Evolutionary conservation across 2,888 invertebrate genomes (phyloP).

Genomic region (Argyresthia goedartella): DNA sequence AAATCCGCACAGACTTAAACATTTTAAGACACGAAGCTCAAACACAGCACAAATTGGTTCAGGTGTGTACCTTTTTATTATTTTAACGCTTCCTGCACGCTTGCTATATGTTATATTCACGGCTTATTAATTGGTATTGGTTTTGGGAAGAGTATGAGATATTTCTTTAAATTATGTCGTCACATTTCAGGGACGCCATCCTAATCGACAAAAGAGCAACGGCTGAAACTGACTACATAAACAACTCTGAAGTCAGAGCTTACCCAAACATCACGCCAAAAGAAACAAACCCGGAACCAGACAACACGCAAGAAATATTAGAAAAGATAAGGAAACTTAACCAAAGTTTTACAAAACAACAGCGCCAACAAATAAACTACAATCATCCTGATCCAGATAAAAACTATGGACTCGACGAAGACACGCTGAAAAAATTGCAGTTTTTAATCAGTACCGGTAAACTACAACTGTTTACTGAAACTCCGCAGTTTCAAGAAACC

Average conservation of each 20-base stretch:
- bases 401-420: constrained; percentile 38
- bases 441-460: constrained; percentile 47
- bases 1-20: no score
- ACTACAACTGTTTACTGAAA: constrained; percentile 23
- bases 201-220: no score
- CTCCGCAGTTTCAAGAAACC: constrained; percentile 22
- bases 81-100: constrained; percentile 3
- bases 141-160: constrained; percentile 3
- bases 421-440: constrained; percentile 45
- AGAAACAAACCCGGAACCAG: constrained; percentile 12
- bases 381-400: constrained; percentile 25
- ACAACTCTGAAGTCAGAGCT: no score
- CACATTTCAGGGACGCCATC: constrained; percentile 26
- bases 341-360: constrained; percentile 45
- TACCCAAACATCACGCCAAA: no score
- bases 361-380: constrained; percentile 30
- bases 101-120: constrained; percentile 7
- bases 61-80: constrained; percentile 4
- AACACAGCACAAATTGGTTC: constrained; percentile 1
- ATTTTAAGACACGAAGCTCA: no score
- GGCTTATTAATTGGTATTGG: constrained; percentile 20
- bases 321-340: constrained; percentile 70
- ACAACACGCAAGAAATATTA: constrained; percentile 50
- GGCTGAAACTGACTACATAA: no score
- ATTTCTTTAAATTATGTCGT: constrained; percentile 14